These are phyloP conservation scores for Apamea anceps DNA, from an alignment of 2,888 invertebrate genomes.

Conservation along the genomic window DNA sequence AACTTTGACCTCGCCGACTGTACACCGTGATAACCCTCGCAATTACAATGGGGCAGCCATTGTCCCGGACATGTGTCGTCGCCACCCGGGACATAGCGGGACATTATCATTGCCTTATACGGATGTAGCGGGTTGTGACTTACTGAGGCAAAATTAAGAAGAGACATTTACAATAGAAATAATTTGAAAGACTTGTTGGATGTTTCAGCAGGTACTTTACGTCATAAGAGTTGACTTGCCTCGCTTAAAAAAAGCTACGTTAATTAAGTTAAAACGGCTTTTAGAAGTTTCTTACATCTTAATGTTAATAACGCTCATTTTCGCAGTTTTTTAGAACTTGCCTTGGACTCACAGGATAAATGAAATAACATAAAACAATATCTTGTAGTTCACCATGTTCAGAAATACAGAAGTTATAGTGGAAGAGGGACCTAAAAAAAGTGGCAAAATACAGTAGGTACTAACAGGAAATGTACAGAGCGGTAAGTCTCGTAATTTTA, in stretches of 20 bases:
- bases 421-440: neutral
- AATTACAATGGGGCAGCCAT: slow-evolving; percentile 75
- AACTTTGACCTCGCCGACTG: slow-evolving; percentile 63
- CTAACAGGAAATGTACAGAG: neutral
- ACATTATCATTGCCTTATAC: slow-evolving; percentile 62
- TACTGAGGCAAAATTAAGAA: slow-evolving; percentile 21
- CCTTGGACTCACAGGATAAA: neutral
- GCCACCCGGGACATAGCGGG: slow-evolving; percentile 63
- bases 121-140: slow-evolving; percentile 31
- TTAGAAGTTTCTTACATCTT: neutral
- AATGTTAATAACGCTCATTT: neutral
- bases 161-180: slow-evolving; percentile 1
- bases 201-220: neutral
- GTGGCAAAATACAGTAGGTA: neutral
- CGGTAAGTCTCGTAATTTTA: too few species aligned
- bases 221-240: neutral
- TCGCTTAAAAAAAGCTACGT: neutral
- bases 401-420: neutral
- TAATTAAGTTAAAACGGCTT: neutral
- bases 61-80: slow-evolving; percentile 71
- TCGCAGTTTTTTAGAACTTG: neutral
- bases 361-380: neutral
- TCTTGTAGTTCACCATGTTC: neutral
- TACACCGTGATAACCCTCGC: slow-evolving; percentile 72
- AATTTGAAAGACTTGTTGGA: neutral